phyloP scores from a whole-genome alignment of 2,113 vertebrate genomes.

The Callithrix jacchus region DNA sequence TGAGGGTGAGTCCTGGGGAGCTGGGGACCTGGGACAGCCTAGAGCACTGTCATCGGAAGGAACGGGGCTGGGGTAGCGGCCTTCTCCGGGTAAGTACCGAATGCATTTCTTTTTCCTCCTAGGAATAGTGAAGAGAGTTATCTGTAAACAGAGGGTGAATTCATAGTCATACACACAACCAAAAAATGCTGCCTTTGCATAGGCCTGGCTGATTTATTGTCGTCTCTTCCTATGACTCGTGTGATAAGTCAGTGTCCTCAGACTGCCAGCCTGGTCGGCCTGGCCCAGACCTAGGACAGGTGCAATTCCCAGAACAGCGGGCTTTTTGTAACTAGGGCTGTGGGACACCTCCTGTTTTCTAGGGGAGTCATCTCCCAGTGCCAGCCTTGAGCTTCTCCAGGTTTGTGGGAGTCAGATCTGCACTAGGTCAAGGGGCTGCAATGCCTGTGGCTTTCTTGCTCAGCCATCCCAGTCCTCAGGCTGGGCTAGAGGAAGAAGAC shows the following conservation, averaged over 20 bases:
- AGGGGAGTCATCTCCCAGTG: not conserved
- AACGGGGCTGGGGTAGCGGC: slow-evolving; percentile 96
- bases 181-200: slow-evolving; percentile 33
- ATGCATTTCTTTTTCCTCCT: slow-evolving; percentile 99
- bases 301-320: slow-evolving; percentile 34
- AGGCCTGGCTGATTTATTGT: not conserved
- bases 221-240: not conserved
- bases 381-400: not conserved
- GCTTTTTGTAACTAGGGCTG: not conserved
- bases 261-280: not conserved
- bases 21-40: slow-evolving; percentile 91
- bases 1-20: slow-evolving; percentile 82
- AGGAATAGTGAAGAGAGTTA: slow-evolving; percentile 96
- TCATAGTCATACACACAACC: slow-evolving; percentile 84
- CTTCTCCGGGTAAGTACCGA: slow-evolving; percentile 97
- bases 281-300: not conserved
- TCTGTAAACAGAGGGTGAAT: slow-evolving; percentile 94
- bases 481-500: not conserved
- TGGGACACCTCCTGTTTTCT: not conserved
- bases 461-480: not conserved
- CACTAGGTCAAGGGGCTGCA: not conserved
- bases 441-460: not conserved
- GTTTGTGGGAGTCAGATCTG: not conserved
- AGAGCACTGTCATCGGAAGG: slow-evolving; percentile 99
- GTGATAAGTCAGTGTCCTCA: not conserved